Conservation (phyloP, 2,113 vertebrate species). For the Morone saxatilis region DNA sequence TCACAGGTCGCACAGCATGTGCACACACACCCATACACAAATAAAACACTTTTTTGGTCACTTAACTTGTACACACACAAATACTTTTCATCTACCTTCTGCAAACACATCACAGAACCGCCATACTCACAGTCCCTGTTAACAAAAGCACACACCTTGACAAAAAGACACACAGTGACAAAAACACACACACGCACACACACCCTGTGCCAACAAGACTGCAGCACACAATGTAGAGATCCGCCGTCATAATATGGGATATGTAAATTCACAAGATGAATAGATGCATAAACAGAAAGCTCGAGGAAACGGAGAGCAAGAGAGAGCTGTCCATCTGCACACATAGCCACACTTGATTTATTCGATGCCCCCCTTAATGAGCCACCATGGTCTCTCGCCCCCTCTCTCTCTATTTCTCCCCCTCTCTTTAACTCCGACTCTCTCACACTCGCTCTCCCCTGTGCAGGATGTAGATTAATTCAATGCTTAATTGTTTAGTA, state of each 20-base stretch:
- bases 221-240: constrained; percentile 31
- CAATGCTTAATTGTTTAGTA: constrained; percentile 99
- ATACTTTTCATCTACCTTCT: constrained; percentile 62
- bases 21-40: constrained; percentile 42
- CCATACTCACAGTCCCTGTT: constrained; percentile 13
- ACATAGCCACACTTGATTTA: constrained; percentile 92
- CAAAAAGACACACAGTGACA: constrained; percentile 42
- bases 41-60: constrained; percentile 81
- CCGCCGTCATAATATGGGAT: constrained; percentile 43
- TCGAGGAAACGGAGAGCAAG: constrained; percentile 29
- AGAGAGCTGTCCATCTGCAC: constrained; percentile 82
- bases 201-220: constrained; percentile 55
- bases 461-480: constrained; percentile 95
- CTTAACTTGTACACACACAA: constrained; percentile 85
- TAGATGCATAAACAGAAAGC: constrained; percentile 62
- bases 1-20: constrained; percentile 21
- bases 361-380: constrained; percentile 96
- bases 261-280: constrained; percentile 54
- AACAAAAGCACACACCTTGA: constrained; percentile 64
- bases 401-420: constrained; percentile 68
- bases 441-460: constrained; percentile 59
- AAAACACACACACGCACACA: constrained; percentile 41
- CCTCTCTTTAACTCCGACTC: constrained; percentile 36
- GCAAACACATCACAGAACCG: constrained; percentile 76
- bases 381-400: constrained; percentile 90